Conservation (phyloP, 2,888 invertebrate genomes). For the Ichneumon xanthorius region DNA sequence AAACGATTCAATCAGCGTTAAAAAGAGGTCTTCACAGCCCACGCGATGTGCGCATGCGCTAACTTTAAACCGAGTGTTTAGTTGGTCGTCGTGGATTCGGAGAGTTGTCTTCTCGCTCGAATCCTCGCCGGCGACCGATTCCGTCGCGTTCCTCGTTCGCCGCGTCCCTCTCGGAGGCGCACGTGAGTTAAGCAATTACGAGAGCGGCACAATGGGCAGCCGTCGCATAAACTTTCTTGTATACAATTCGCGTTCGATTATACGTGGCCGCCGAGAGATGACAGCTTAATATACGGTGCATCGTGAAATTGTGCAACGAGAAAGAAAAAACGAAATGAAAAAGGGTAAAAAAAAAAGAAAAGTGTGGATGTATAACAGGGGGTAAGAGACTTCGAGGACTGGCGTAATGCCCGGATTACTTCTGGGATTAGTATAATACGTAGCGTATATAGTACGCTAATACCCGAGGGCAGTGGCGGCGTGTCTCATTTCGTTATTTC, state of each 20-base stretch:
- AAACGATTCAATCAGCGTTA: not conserved
- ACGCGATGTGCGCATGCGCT: not conserved
- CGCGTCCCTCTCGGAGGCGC: not conserved
- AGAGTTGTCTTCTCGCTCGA: conserved; percentile 6
- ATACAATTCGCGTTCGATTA: conserved; percentile 21
- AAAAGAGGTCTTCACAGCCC: not conserved
- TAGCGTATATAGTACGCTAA: conserved; percentile 21
- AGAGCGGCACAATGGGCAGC: conserved; percentile 15
- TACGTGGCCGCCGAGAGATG: conserved; percentile 16
- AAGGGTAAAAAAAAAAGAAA: not conserved
- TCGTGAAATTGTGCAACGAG: conserved; percentile 23
- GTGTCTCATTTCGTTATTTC: conserved; percentile 52
- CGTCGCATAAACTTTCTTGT: not conserved
- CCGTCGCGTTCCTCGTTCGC: not conserved
- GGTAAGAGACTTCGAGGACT: conserved; percentile 12
- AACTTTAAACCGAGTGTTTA: not conserved
- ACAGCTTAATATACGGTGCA: conserved; percentile 1
- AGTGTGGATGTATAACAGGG: not conserved
- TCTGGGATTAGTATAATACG: conserved; percentile 46
- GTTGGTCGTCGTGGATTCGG: not conserved
- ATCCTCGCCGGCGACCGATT: not conserved
- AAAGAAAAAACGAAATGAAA: not conserved
- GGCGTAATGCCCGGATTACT: conserved; percentile 53
- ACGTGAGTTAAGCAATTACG: conserved; percentile 11
- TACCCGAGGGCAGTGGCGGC: conserved; percentile 9